These are phyloP conservation scores for Paramisgurnus dabryanus DNA, from an alignment of 2,113 vertebrate species.

Conservation along the genomic window DNA sequence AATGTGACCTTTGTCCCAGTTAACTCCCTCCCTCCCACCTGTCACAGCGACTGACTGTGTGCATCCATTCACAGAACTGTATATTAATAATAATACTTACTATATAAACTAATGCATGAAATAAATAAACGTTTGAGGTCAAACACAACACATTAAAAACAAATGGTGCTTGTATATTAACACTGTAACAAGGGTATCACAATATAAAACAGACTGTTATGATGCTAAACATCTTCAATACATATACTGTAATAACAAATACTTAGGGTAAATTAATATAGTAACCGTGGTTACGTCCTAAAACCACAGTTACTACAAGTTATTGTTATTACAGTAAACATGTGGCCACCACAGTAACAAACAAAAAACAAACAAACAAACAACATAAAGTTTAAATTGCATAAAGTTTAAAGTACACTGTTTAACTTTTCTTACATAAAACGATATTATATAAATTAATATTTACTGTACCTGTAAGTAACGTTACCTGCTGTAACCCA, in stretches of 20 bases:
- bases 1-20: neutral
- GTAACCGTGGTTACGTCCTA: neutral
- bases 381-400: too few species aligned
- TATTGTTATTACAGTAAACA: too few species aligned
- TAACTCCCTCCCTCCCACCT: neutral
- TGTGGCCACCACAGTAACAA: too few species aligned
- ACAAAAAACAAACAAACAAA: too few species aligned
- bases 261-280: neutral
- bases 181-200: too few species aligned
- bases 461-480: neutral
- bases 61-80: conserved; percentile 3
- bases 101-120: too few species aligned
- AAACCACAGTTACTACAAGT: too few species aligned
- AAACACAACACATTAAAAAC: too few species aligned
- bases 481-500: neutral
- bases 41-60: neutral
- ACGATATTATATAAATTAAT: neutral
- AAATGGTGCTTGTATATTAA: too few species aligned
- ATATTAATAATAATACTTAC: neutral
- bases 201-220: neutral
- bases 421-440: neutral
- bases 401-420: too few species aligned
- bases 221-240: neutral
- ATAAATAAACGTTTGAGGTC: too few species aligned
- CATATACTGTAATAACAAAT: too few species aligned